Evolutionary conservation across 2,888 invertebrate species (phyloP).

Genomic region (Phymatocera aterrima): DNA sequence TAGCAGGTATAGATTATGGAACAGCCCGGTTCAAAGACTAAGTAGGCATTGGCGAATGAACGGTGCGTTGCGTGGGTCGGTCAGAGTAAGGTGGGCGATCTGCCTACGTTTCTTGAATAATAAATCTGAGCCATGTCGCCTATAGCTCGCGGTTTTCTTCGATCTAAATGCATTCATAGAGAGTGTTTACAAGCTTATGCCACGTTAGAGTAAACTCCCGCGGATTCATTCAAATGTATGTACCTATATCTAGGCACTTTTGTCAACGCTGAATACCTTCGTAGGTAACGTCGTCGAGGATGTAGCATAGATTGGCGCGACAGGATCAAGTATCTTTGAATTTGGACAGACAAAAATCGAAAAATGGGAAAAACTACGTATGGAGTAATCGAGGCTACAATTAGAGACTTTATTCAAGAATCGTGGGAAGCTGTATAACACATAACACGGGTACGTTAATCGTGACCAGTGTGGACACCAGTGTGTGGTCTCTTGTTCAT

Average conservation of each 20-base stretch:
- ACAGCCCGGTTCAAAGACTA: slow-evolving; percentile 52
- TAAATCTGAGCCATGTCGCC: slow-evolving; percentile 61
- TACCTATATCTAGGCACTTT: neutral
- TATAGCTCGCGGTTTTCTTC: slow-evolving; percentile 52
- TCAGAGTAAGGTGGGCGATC: slow-evolving; percentile 66
- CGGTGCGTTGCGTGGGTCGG: slow-evolving; percentile 68
- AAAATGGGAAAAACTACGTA: slow-evolving; percentile 56
- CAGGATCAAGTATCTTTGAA: neutral
- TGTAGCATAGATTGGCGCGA: neutral
- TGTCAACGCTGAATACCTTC: neutral
- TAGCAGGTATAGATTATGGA: slow-evolving; percentile 44
- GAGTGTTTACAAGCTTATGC: slow-evolving; percentile 65
- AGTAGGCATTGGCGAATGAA: slow-evolving; percentile 69
- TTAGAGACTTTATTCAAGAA: slow-evolving; percentile 32
- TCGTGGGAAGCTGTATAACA: slow-evolving; percentile 36
- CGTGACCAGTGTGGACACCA: slow-evolving; percentile 21
- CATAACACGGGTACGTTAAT: neutral
- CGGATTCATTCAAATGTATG: slow-evolving; percentile 47
- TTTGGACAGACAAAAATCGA: neutral
- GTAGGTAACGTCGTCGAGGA: no score
- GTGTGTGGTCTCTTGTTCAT: slow-evolving; percentile 32
- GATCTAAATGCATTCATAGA: slow-evolving; percentile 69
- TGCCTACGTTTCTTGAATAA: slow-evolving; percentile 65
- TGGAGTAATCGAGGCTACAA: slow-evolving; percentile 57
- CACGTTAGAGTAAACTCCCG: slow-evolving; percentile 62